Evolutionary conservation across 1,140 invertebrate species (phyloP).

Genomic region (Caenorhabditis briggsae): DNA sequence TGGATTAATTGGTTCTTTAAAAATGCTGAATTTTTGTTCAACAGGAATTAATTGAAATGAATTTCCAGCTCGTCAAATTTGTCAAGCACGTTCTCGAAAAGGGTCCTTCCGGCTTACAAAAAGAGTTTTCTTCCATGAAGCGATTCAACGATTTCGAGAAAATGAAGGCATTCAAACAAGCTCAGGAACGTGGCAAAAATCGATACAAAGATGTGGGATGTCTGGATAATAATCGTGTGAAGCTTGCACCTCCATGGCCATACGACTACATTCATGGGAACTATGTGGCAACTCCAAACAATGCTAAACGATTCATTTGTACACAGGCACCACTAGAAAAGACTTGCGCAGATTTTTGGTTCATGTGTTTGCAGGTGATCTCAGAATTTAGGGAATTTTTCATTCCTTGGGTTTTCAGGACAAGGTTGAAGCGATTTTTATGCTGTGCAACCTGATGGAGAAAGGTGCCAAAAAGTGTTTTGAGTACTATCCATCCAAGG

Average conservation of each 20-base stretch:
- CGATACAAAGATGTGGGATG: slow-evolving; percentile 60
- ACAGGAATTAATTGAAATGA: no score
- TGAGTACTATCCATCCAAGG: slow-evolving; percentile 59
- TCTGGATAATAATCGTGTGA: slow-evolving; percentile 56
- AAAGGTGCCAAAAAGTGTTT: slow-evolving; percentile 61
- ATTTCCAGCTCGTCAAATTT: slow-evolving; percentile 7
- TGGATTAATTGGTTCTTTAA: no score
- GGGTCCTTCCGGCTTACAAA: neutral
- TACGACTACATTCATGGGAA: slow-evolving; percentile 54
- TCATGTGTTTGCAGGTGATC: slow-evolving; percentile 50
- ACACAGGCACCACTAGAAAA: slow-evolving; percentile 22
- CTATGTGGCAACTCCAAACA: slow-evolving; percentile 24
- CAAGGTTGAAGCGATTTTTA: slow-evolving; percentile 18
- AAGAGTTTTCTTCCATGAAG: neutral
- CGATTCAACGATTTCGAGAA: slow-evolving; percentile 29
- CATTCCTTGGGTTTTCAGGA: neutral
- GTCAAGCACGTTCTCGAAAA: slow-evolving; percentile 8
- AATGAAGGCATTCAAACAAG: slow-evolving; percentile 32
- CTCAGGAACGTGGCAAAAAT: slow-evolving; percentile 27
- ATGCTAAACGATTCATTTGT: slow-evolving; percentile 45
- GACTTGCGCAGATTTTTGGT: slow-evolving; percentile 49
- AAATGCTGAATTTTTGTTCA: no score
- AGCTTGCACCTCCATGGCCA: neutral
- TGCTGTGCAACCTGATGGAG: slow-evolving; percentile 55
- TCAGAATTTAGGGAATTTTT: neutral